Evolutionary conservation across 2,113 vertebrate species (phyloP).

Genomic region (Vireo altiloquus): DNA sequence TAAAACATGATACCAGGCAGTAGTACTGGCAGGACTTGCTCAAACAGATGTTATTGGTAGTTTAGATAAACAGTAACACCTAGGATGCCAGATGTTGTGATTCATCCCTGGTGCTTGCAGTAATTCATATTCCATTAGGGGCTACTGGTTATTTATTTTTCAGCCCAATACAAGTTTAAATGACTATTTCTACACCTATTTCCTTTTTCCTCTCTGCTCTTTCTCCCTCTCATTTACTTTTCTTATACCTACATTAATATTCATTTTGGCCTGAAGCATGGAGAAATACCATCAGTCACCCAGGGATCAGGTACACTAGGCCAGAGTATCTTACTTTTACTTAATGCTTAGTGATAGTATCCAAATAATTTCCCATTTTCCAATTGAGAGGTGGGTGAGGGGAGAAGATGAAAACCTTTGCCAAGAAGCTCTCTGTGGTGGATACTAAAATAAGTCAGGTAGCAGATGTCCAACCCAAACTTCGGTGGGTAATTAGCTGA

Average conservation of each 20-base stretch:
- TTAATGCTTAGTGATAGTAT: constrained; percentile 49
- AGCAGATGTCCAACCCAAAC: constrained; percentile 75
- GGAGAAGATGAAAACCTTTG: constrained; percentile 50
- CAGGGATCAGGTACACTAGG: constrained; percentile 20
- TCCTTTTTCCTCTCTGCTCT: background rate
- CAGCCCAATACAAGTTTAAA: constrained; percentile 22
- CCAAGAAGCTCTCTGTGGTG: constrained; percentile 63
- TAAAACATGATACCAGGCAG: background rate
- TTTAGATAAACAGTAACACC: constrained; percentile 52
- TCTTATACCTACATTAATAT: background rate
- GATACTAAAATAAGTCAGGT: constrained; percentile 66
- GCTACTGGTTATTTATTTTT: constrained; percentile 48
- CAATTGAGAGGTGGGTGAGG: constrained; percentile 48
- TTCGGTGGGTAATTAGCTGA: constrained; percentile 69
- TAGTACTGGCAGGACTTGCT: constrained; percentile 22
- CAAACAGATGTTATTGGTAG: constrained; percentile 58
- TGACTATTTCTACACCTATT: background rate
- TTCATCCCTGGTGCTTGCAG: constrained; percentile 35
- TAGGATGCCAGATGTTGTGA: constrained; percentile 67
- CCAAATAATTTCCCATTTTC: constrained; percentile 63
- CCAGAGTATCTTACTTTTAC: constrained; percentile 27
- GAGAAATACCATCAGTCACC: background rate
- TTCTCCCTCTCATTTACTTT: background rate
- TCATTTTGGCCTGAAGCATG: constrained; percentile 6
- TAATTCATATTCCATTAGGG: constrained; percentile 48